phyloP scores from a whole-genome alignment of 2,113 vertebrate species.

The Felis chaus region DNA sequence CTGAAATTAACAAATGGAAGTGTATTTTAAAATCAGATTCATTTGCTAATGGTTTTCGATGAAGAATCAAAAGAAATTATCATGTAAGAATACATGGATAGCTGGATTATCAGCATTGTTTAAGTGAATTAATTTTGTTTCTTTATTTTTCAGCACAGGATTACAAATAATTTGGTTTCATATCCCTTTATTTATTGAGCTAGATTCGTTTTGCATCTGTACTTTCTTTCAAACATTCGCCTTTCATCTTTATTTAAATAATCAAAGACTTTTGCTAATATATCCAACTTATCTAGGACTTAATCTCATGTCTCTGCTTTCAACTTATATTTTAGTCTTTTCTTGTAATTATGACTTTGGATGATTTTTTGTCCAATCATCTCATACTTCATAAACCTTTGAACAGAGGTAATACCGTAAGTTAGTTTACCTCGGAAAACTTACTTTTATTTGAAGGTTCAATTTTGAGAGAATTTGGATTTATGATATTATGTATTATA shows the following conservation, averaged over 20 bases:
- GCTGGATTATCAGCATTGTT: not conserved
- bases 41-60: conserved; percentile 57
- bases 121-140: conserved; percentile 32
- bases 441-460: not conserved
- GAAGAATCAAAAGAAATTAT: not conserved
- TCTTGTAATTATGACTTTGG: conserved; percentile 14
- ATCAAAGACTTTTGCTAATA: conserved; percentile 24
- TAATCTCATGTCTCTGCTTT: not conserved
- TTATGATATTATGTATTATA: not conserved
- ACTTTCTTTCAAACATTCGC: not conserved
- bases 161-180: not conserved
- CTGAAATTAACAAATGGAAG: not conserved
- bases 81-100: not conserved
- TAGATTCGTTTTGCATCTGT: not conserved
- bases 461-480: not conserved
- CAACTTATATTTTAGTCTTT: not conserved
- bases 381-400: not conserved
- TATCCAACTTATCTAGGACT: not conserved
- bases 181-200: not conserved
- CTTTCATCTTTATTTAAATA: conserved; percentile 48
- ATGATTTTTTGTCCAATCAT: not conserved
- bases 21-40: not conserved
- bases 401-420: not conserved
- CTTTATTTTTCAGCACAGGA: conserved; percentile 1
- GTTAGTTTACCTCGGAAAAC: not conserved